Percentiles rank a stretch among this genome's conserved stretches.
These are phyloP conservation scores for Tetramorium parvispinum DNA, from an alignment of 1,140 invertebrate species.

Conservation along the genomic window DNA sequence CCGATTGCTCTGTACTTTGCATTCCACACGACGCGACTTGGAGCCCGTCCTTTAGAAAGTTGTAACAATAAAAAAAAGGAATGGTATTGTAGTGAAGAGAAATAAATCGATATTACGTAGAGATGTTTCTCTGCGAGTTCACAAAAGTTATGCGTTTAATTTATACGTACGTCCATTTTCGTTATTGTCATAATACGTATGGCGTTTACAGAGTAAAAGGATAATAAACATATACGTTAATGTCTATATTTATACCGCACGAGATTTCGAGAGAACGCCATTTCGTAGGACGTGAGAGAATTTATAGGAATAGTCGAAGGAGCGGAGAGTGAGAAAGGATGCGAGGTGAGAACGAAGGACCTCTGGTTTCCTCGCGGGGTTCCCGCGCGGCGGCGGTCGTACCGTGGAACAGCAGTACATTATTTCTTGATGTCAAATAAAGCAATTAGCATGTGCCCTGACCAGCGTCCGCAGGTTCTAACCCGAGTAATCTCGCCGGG, in stretches of 20 bases:
- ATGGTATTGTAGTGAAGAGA: not conserved
- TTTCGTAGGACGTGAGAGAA: slow-evolving; percentile 11
- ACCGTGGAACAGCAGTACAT: slow-evolving; percentile 78
- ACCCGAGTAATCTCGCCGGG: slow-evolving; percentile 83
- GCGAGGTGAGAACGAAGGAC: slow-evolving; percentile 45
- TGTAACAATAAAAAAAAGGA: slow-evolving; percentile 1
- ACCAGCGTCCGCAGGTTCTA: slow-evolving; percentile 80
- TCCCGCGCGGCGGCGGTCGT: slow-evolving; percentile 55
- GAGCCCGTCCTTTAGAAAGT: not conserved
- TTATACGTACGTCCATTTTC: not conserved
- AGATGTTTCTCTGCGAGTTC: not conserved
- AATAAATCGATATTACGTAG: not conserved
- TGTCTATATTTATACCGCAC: not conserved
- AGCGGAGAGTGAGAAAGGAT: slow-evolving; percentile 57
- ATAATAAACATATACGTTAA: not conserved
- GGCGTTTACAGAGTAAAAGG: not conserved
- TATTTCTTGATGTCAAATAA: slow-evolving; percentile 86
- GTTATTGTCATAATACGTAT: not conserved
- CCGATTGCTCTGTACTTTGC: slow-evolving; percentile 25
- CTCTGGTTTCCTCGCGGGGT: slow-evolving; percentile 71
- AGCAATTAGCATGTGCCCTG: slow-evolving; percentile 86
- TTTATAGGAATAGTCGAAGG: slow-evolving; percentile 63
- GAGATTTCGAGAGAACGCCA: not conserved
- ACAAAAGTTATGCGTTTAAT: not conserved
- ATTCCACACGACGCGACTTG: not conserved